Evolutionary conservation across 2,888 invertebrate species (phyloP), one percentile per base, ranked within the genome.

Genomic region (Malthinus flaveolus): DNA sequence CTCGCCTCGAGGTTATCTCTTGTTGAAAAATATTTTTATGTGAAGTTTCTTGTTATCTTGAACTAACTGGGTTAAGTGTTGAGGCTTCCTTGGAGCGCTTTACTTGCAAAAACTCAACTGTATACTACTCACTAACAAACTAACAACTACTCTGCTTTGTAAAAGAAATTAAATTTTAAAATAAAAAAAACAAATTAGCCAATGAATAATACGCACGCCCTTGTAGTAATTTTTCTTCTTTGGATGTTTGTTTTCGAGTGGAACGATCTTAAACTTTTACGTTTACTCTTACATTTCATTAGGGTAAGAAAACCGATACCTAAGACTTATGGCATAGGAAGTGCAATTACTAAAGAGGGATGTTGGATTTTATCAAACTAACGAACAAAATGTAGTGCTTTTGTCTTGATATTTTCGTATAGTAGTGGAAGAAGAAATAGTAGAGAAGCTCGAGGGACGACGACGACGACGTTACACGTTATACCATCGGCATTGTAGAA

Each of bases 401-500:
- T 57, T 57, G 52, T 57, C n/a, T 42, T 13, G 44, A n/a, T 37
- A 35, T 48, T 33, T 9, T 46, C 32, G 46, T 47, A 11, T n/a
- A 32, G 39, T 34, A 54, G 37, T 42, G 46, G 32, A 12, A 34
- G 46, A 12, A 31, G 35, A 49, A 10, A 34, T 49, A 46, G 49
- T 42, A 49, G 47, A 45, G 32, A 36, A 56, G 61, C 61, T 59
- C 56, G 47, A 44, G 62, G 60, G 61, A 60, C 56, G 61, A 60
- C 56, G 55, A 56, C 59, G 58, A n/a, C n/a, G n/a, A n/a, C n/a
- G n/a, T n/a, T 61, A 65, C 57, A 56, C 63, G 61, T 63, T 65
- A 59, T 51, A 61, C 61, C 62, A 59, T 54, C 50, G n/a, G n/a
- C n/a, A n/a, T n/a, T n/a, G 61, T 53, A 31, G 54, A 45, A 56